Evolutionary conservation across 1,140 invertebrate species (phyloP).

Genomic region (Campoletis sonorensis): DNA sequence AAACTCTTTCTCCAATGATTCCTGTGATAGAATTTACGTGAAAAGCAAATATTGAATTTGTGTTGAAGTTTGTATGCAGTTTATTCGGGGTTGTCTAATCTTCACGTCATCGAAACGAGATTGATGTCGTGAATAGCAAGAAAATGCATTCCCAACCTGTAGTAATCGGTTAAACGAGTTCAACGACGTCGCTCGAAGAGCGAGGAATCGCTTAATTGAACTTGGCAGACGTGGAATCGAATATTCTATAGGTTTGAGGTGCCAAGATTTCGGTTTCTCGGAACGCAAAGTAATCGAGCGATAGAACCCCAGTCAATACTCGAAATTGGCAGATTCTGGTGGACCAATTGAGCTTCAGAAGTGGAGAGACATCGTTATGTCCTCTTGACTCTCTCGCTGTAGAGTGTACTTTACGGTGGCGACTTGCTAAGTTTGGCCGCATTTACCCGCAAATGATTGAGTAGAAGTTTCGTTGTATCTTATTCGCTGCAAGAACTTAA

Average conservation of each 20-base stretch:
- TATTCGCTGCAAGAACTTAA: too few relatives aligned
- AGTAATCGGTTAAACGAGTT: constrained; percentile 1
- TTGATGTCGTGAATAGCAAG: not conserved
- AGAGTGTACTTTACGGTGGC: not conserved
- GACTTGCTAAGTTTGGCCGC: not conserved
- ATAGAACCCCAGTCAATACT: not conserved
- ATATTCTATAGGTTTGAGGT: constrained; percentile 1
- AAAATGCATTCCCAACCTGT: not conserved
- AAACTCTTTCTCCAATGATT: too few relatives aligned
- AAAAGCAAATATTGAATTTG: too few relatives aligned
- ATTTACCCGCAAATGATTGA: not conserved
- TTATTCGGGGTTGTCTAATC: not conserved
- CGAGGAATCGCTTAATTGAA: constrained; percentile 2
- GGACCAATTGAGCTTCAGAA: not conserved
- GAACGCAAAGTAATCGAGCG: not conserved
- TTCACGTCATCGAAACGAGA: not conserved
- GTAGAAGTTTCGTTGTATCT: too few relatives aligned
- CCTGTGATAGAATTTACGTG: too few relatives aligned
- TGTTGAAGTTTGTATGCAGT: too few relatives aligned
- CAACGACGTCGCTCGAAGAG: not conserved
- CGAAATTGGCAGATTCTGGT: not conserved
- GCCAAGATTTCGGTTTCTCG: not conserved
- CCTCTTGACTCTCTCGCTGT: not conserved
- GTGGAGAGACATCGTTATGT: not conserved
- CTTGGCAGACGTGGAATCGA: not conserved